Evolutionary conservation across 1,140 invertebrate genomes (phyloP).

Genomic region (Liolophura sinensis): DNA sequence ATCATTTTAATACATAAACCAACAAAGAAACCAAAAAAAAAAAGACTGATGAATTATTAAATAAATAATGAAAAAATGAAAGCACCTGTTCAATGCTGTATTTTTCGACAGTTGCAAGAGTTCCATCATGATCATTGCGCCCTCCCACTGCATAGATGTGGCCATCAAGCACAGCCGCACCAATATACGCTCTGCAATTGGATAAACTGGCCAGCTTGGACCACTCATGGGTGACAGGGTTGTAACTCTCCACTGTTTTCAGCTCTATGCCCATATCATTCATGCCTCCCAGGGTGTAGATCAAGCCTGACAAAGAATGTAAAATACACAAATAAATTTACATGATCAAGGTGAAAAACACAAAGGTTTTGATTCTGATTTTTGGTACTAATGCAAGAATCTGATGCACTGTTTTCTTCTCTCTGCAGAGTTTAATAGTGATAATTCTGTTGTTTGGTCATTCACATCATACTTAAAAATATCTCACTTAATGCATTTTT

Average conservation of each 20-base stretch:
- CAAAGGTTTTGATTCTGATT: too few relatives aligned
- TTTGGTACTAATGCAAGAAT: too few relatives aligned
- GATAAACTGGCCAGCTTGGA: slow-evolving; percentile 74
- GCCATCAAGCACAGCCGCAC: slow-evolving; percentile 81
- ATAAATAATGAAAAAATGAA: slow-evolving; percentile 15
- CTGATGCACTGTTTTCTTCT: too few relatives aligned
- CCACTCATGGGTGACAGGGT: slow-evolving; percentile 80
- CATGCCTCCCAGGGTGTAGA: slow-evolving; percentile 89
- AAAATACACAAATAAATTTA: not conserved
- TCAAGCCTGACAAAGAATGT: slow-evolving; percentile 67
- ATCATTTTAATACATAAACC: too few relatives aligned
- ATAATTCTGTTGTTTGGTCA: too few relatives aligned
- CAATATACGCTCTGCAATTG: slow-evolving; percentile 81
- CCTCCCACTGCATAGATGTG: slow-evolving; percentile 83
- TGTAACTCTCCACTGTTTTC: slow-evolving; percentile 74
- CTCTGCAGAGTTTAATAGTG: too few relatives aligned
- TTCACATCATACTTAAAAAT: too few relatives aligned
- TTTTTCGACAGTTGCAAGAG: slow-evolving; percentile 81
- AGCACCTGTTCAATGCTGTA: slow-evolving; percentile 84
- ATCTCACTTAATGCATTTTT: too few relatives aligned
- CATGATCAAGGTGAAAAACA: not conserved
- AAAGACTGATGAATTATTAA: too few relatives aligned
- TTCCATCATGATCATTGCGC: slow-evolving; percentile 73
- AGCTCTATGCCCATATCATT: slow-evolving; percentile 77
- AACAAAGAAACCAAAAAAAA: too few relatives aligned